Percentiles rank a stretch among this genome's conserved stretches.
Evolutionary conservation across 2,888 invertebrate genomes (phyloP).

Genomic region (Mimas tiliae): DNA sequence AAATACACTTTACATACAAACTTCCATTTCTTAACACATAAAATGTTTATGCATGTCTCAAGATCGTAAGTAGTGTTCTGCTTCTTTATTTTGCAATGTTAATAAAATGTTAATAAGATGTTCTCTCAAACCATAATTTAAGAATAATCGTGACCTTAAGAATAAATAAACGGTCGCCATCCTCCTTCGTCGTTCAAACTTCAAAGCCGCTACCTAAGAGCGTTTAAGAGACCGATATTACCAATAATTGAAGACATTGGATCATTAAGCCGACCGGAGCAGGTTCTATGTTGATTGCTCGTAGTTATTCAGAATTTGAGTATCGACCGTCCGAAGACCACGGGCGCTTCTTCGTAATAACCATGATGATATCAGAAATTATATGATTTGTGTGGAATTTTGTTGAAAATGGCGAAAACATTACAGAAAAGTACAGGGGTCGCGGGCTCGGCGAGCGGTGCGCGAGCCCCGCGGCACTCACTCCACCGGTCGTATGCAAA

Average conservation of each 20-base stretch:
- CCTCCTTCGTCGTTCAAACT: conserved; percentile 47
- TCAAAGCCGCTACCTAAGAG: conserved; percentile 78
- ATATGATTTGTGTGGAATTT: conserved; percentile 84
- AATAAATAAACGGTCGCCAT: conserved; percentile 52
- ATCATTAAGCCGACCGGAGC: conserved; percentile 76
- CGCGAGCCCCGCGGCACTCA: conserved; percentile 62
- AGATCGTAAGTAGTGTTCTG: background rate
- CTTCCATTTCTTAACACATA: conserved; percentile 30
- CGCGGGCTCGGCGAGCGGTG: conserved; percentile 71
- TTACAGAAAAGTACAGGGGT: conserved; percentile 84
- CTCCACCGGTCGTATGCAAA: conserved; percentile 79
- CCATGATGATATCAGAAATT: conserved; percentile 83
- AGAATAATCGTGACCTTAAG: conserved; percentile 56
- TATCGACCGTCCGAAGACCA: conserved; percentile 70
- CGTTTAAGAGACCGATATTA: conserved; percentile 80
- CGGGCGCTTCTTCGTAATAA: conserved; percentile 82
- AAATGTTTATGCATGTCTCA: conserved; percentile 7
- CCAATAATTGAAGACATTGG: conserved; percentile 79
- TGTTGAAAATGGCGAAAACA: conserved; percentile 85
- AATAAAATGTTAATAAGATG: conserved; percentile 24
- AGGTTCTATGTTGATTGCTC: conserved; percentile 81
- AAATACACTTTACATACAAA: conserved; percentile 16
- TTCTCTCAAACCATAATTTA: conserved; percentile 37
- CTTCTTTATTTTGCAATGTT: background rate
- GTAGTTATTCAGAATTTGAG: conserved; percentile 83